Evolutionary conservation across 2,797 vertebrate genomes (phyloP).

Genomic region (Gorsachius magnificus): DNA sequence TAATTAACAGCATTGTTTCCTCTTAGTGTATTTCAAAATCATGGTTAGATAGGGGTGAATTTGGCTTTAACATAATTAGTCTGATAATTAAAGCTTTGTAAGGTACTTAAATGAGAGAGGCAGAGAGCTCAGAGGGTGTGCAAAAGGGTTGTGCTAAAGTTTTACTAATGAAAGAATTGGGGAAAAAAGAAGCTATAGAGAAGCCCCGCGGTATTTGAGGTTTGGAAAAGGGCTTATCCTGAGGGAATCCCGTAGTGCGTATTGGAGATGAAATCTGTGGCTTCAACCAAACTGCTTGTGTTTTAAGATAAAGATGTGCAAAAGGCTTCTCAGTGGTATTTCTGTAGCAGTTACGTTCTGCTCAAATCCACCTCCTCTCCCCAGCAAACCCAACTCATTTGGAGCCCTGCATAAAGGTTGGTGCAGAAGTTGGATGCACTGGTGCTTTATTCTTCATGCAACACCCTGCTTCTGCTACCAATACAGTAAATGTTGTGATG

Average conservation of each 20-base stretch:
- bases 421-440: accelerated
- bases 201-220: neutral
- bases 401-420: accelerated
- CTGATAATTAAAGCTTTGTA: neutral
- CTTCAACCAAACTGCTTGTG: neutral
- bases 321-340: neutral
- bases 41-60: neutral
- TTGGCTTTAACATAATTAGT: neutral
- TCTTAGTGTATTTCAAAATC: neutral
- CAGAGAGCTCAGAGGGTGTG: neutral
- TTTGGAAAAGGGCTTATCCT: neutral
- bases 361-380: too few relatives aligned
- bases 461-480: neutral
- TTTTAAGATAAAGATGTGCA: neutral
- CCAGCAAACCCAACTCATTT: accelerated
- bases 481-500: neutral
- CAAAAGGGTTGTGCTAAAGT: neutral
- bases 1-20: neutral
- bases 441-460: accelerated
- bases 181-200: too few relatives aligned
- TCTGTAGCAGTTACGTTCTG: accelerated
- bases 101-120: neutral
- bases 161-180: neutral
- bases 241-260: neutral
- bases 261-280: too few relatives aligned